Conservation (phyloP, 2,113 vertebrate species). For the Nansenia antarctica region DNA sequence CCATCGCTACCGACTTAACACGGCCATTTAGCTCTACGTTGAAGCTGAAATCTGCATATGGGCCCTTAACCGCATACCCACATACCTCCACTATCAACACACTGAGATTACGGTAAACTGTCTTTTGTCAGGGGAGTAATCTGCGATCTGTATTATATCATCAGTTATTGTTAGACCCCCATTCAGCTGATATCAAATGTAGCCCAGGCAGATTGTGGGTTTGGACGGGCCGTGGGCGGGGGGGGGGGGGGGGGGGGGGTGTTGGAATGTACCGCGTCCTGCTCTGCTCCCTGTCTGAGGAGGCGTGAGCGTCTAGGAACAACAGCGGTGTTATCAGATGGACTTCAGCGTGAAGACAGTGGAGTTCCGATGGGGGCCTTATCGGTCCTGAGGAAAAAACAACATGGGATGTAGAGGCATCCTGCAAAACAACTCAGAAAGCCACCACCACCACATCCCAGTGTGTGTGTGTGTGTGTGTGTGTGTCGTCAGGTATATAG, state of each 20-base stretch:
- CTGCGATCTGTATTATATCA: constrained; percentile 4
- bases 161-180: constrained; percentile 1
- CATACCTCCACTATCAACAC: not conserved
- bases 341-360: not conserved
- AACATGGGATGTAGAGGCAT: not conserved
- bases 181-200: not conserved
- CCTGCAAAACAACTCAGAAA: not conserved
- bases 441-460: not conserved
- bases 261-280: constrained; percentile 12
- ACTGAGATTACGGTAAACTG: not conserved
- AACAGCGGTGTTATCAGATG: not conserved
- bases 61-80: no score
- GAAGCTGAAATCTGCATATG: no score
- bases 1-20: no score
- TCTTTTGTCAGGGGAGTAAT: not conserved
- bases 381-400: not conserved
- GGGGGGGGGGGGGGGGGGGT: no score
- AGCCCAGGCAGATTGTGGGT: constrained; percentile 19
- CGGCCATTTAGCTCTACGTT: no score
- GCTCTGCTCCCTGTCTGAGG: not conserved
- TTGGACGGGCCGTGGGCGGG: no score
- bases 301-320: constrained; percentile 16
- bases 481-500: not conserved
- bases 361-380: not conserved
- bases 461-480: not conserved